These are phyloP conservation scores for Alethe castanea DNA, from an alignment of 2,113 vertebrate genomes.

Conservation along the genomic window DNA sequence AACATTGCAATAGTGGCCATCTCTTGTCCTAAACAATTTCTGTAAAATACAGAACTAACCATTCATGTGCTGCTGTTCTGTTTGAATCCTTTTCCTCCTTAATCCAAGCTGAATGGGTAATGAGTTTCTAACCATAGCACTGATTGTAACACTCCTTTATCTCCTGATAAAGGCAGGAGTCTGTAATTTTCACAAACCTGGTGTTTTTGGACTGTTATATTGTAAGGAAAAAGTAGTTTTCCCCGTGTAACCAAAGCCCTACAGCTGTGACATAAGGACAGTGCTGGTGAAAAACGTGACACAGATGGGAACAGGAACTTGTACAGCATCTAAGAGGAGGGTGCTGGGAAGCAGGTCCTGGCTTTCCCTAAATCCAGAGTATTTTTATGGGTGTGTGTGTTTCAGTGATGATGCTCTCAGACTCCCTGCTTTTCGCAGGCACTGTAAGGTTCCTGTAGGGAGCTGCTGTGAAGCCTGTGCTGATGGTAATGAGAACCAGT, in stretches of 20 bases:
- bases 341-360: background rate
- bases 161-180: background rate
- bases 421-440: background rate
- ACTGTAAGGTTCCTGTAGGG: background rate
- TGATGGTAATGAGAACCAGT: background rate
- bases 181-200: background rate
- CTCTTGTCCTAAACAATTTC: too few species aligned
- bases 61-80: background rate
- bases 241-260: background rate
- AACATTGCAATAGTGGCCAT: background rate
- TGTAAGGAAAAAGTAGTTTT: background rate
- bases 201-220: rapidly evolving
- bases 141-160: background rate
- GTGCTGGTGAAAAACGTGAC: background rate
- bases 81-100: background rate
- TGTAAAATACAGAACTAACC: background rate
- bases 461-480: background rate
- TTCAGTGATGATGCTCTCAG: background rate
- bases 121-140: background rate
- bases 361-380: background rate
- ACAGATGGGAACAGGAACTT: background rate
- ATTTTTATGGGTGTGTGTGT: background rate
- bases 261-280: background rate
- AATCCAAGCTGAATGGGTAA: background rate
- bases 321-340: background rate